A percentile compares a stretch with the other conserved stretches of the same genome.
Evolutionary conservation across 2,888 invertebrate genomes (phyloP).

Genomic region (Pheosia gnoma): DNA sequence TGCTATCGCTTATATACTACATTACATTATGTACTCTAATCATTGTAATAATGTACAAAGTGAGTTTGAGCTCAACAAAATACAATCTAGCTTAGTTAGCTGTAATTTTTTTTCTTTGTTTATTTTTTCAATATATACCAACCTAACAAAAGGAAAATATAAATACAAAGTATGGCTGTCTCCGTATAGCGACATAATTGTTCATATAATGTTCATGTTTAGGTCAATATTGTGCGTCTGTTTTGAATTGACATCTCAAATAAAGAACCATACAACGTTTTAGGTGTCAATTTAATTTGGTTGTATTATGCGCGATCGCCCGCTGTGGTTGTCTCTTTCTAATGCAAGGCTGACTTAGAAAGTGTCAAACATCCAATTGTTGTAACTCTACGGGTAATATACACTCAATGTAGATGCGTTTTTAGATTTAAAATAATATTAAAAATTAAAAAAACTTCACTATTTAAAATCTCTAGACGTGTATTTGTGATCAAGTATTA

Average conservation of each 20-base stretch:
- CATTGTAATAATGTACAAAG: conserved; percentile 82
- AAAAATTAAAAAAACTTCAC: conserved; percentile 37
- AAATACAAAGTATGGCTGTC: conserved; percentile 60
- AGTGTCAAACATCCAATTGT: conserved; percentile 60
- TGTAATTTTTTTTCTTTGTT: conserved; percentile 47
- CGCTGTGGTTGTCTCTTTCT: conserved; percentile 72
- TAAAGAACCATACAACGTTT: conserved; percentile 21
- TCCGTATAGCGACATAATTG: conserved; percentile 56
- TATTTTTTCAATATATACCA: conserved; percentile 39
- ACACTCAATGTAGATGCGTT: conserved; percentile 46
- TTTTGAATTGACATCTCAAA: conserved; percentile 11
- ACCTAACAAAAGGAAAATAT: conserved; percentile 33
- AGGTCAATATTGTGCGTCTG: conserved; percentile 29
- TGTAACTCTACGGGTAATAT: conserved; percentile 41
- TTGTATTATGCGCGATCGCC: conserved; percentile 61
- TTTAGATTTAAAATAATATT: conserved; percentile 24
- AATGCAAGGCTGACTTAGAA: conserved; percentile 83
- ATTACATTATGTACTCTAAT: conserved; percentile 69
- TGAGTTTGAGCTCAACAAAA: conserved; percentile 78
- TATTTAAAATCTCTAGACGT: conserved; percentile 47
- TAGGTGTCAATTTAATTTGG: conserved; percentile 15
- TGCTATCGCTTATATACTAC: conserved; percentile 67
- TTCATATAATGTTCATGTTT: conserved; percentile 46
- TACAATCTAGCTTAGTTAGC: conserved; percentile 76
- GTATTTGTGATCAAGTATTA: conserved; percentile 78